These are phyloP conservation scores for Tethea ocularis DNA, from an alignment of 2,888 invertebrate species.

Conservation along the genomic window DNA sequence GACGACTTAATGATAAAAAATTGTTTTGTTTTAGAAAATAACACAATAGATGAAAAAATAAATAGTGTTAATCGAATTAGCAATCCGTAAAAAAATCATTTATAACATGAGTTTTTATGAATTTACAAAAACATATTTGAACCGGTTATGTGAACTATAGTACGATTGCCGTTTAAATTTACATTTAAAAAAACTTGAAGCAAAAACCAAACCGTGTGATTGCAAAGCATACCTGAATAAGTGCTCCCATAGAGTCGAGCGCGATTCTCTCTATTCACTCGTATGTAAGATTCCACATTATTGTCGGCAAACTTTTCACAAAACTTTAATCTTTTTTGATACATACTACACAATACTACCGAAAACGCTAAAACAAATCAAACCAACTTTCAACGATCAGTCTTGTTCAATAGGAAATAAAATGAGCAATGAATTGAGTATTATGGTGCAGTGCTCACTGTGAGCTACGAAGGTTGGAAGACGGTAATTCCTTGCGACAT, in stretches of 20 bases:
- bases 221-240: constrained; percentile 33
- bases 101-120: neutral
- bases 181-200: neutral
- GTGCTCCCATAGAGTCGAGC: constrained; percentile 21
- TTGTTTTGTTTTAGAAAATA: too few relatives aligned
- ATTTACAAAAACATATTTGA: neutral
- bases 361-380: constrained; percentile 18
- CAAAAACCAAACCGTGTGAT: neutral
- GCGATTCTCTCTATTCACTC: constrained; percentile 16
- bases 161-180: neutral
- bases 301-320: constrained; percentile 51
- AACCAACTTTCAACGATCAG: constrained; percentile 24
- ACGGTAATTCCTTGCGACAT: constrained; percentile 38
- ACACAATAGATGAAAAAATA: too few relatives aligned
- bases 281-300: constrained; percentile 27
- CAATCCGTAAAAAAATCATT: neutral
- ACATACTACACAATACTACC: constrained; percentile 22
- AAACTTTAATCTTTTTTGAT: constrained; percentile 24
- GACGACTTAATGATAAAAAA: too few relatives aligned
- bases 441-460: constrained; percentile 28
- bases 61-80: too few relatives aligned
- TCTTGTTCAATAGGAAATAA: constrained; percentile 42
- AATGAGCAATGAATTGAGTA: constrained; percentile 6
- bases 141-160: neutral
- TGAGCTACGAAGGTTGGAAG: constrained; percentile 23